These are phyloP conservation scores for Meghimatium bilineatum DNA, from an alignment of 2,888 invertebrate genomes.

Conservation along the genomic window DNA sequence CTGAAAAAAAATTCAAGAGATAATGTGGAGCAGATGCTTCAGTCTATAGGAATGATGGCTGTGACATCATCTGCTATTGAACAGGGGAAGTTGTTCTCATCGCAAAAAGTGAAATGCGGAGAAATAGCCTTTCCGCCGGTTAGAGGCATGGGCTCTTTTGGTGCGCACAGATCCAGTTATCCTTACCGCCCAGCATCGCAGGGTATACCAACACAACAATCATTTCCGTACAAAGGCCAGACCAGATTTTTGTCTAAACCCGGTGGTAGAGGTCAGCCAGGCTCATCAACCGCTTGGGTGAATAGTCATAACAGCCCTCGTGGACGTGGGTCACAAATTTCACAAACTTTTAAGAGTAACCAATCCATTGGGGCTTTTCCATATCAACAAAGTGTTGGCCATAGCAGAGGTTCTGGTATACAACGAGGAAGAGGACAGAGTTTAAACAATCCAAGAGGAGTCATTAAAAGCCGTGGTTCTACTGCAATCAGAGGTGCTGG, in stretches of 20 bases:
- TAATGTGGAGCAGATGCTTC: constrained; percentile 39
- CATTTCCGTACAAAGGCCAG: neutral
- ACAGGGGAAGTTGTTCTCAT: neutral
- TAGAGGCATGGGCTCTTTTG: neutral
- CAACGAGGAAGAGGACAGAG: neutral
- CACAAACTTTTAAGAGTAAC: neutral
- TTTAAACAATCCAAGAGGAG: neutral
- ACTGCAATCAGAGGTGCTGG: neutral
- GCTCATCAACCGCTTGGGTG: neutral
- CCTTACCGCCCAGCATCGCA: neutral
- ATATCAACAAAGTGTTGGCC: neutral
- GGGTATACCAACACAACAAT: neutral
- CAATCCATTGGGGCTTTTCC: neutral
- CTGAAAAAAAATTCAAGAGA: constrained; percentile 35
- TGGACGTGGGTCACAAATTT: neutral
- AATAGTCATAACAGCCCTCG: neutral
- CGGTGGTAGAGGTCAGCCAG: neutral
- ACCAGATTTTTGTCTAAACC: neutral
- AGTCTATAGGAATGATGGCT: constrained; percentile 26
- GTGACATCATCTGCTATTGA: neutral
- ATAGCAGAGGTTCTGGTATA: neutral
- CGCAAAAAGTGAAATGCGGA: neutral
- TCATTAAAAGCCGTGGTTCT: neutral
- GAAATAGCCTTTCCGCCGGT: neutral
- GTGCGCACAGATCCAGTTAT: neutral